Base-by-base conservation (phyloP, 2,797 vertebrate genomes). In the Epinephelus awoara region DNA sequence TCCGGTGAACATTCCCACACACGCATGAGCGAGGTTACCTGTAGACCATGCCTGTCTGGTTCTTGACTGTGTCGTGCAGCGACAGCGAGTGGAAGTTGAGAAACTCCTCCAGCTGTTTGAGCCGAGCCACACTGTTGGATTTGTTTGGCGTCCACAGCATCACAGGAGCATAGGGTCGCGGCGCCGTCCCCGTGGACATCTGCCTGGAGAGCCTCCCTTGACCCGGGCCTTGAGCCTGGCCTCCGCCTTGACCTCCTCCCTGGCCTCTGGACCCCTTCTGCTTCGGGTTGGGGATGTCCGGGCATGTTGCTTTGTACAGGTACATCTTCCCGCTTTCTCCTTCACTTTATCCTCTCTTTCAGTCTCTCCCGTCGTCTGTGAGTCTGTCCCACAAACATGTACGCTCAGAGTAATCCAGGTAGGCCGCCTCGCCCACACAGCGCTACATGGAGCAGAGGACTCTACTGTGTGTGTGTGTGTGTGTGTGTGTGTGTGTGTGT, bases 301-400 rank as follows among this genome's bases (percentile, higher is more conserved):
- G 79, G 5, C 96, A 98, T 1, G 95, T 73, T 0, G 97, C 93
- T 86, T 97, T 98, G 90, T 97, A 98, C 42, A 98, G 85, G 84
- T 98, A 97, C 97, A 99, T 98, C 76, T 85, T 89, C 57, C 54
- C 13, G 21, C 66, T 66, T 8, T 58, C 61, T 21, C 56, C 54
- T 67, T 87, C 84, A 88, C 89, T 92, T 89, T 82, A 80, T 82
- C 73, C 86, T 84, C 64, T 85, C 88, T 73, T 88, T 90, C 67
- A 88, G 72, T 64, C 89, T 81, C 79, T 89, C 82, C 80, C 68
- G 80, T 88, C 77, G 77, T 68, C 88, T 86, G 55, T 76, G 82
- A 55, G 63, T 79, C 66, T 74, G 83, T 90, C 85, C 85, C 89
- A 77, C 82, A 66, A 80, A 87, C 90, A 92, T 92, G 88, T 84